Percentiles rank a stretch among this genome's conserved stretches.
Conservation (phyloP, 2,888 invertebrate species). For the Chrysodeixis includens region DNA sequence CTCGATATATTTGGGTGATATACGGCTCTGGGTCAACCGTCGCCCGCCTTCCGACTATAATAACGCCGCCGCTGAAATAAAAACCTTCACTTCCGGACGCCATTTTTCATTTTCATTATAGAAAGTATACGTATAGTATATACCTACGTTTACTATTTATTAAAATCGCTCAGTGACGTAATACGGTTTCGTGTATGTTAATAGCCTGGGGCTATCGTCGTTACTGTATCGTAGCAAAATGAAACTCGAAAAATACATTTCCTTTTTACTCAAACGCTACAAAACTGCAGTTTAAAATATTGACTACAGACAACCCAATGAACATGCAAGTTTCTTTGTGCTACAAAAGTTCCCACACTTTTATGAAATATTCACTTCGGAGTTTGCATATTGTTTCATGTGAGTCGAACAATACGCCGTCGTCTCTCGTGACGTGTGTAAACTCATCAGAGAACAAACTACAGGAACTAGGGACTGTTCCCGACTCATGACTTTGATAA, state of each 20-base stretch:
- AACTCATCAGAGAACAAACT: constrained; percentile 37
- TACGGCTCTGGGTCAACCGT: constrained; percentile 66
- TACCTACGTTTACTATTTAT: not conserved
- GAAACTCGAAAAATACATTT: not conserved
- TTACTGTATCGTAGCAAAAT: not conserved
- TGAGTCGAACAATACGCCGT: constrained; percentile 28
- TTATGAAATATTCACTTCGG: constrained; percentile 23
- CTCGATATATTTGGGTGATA: constrained; percentile 68
- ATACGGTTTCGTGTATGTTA: not conserved
- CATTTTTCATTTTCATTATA: constrained; percentile 36
- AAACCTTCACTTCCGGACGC: constrained; percentile 32
- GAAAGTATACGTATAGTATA: constrained; percentile 22
- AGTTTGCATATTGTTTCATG: constrained; percentile 28
- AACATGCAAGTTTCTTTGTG: not conserved
- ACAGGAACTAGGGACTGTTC: constrained; percentile 23
- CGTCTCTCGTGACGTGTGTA: constrained; percentile 26
- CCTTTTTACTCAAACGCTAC: not conserved
- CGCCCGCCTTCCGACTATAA: constrained; percentile 48
- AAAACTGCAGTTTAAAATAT: not conserved
- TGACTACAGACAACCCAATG: not conserved
- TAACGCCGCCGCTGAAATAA: constrained; percentile 48
- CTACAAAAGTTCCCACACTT: not conserved
- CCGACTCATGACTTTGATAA: constrained; percentile 36
- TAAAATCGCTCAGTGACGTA: constrained; percentile 5
- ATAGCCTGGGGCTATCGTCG: not conserved